phyloP scores from a whole-genome alignment of 2,888 invertebrate species.

The Julus scandinavius region DNA sequence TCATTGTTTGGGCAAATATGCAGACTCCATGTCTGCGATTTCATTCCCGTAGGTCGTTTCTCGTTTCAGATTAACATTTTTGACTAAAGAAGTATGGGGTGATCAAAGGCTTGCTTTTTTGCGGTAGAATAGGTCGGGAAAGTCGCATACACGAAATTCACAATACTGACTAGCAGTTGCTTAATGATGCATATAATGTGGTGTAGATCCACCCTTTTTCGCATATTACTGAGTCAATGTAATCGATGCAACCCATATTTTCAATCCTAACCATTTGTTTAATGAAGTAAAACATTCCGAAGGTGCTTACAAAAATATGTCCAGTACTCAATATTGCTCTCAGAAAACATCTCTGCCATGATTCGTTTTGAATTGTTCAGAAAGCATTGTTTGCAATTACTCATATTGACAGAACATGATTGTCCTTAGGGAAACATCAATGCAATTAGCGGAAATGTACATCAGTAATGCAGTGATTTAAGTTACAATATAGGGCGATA shows the following conservation, averaged over 20 bases:
- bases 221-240: no score
- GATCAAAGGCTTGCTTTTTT: background rate
- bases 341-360: no score
- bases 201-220: no score
- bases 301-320: no score
- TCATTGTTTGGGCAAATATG: conserved; percentile 27
- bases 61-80: conserved; percentile 11
- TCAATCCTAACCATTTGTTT: no score
- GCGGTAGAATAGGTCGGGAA: background rate
- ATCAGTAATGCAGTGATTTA: background rate
- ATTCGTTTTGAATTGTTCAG: background rate
- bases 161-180: background rate
- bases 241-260: no score
- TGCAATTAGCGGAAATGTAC: conserved; percentile 4
- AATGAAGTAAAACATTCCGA: no score
- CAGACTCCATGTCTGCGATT: background rate
- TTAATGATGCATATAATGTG: no score
- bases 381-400: background rate
- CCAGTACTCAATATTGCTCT: no score
- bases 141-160: background rate
- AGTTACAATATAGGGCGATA: no score
- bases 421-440: background rate
- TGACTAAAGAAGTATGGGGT: background rate
- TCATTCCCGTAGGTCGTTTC: conserved; percentile 1
- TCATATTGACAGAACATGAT: background rate